A percentile compares a stretch with the other conserved stretches of the same genome.
These are phyloP conservation scores for Myotis yumanensis DNA, from an alignment of 2,113 vertebrate species.

Conservation along the genomic window DNA sequence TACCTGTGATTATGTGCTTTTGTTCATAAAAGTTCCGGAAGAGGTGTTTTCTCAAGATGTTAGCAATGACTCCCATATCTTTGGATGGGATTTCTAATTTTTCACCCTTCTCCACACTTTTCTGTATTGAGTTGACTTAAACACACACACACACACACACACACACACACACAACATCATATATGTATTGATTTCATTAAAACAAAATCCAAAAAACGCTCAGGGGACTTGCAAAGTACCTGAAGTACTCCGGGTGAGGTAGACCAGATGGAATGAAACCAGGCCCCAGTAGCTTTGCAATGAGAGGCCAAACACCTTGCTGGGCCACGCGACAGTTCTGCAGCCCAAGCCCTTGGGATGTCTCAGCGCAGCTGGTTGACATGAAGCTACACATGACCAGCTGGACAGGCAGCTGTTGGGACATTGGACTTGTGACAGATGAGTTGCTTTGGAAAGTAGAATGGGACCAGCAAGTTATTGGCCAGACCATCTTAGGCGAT, in stretches of 20 bases:
- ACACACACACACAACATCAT: not conserved
- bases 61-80: not conserved
- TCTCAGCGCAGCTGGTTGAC: not conserved
- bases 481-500: not conserved
- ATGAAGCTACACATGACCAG: not conserved
- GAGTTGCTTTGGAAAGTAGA: constrained; percentile 32
- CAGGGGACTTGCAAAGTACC: not conserved
- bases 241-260: not conserved
- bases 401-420: not conserved
- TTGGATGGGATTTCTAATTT: not conserved
- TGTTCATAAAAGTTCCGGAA: not conserved
- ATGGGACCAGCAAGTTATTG: not conserved
- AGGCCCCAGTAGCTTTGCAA: not conserved
- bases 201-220: not conserved
- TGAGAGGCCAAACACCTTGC: not conserved
- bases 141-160: too few species aligned
- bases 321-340: not conserved
- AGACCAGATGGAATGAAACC: not conserved
- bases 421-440: not conserved
- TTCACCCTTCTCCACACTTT: not conserved
- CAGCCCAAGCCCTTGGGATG: not conserved
- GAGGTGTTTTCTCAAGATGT: not conserved
- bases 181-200: not conserved
- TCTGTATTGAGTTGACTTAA: not conserved
- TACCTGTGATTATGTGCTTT: not conserved